A percentile compares a stretch with the other conserved stretches of the same genome.
Evolutionary conservation across 23 tunicate species (phyloP).

Genomic region (Ciona savignyi): DNA sequence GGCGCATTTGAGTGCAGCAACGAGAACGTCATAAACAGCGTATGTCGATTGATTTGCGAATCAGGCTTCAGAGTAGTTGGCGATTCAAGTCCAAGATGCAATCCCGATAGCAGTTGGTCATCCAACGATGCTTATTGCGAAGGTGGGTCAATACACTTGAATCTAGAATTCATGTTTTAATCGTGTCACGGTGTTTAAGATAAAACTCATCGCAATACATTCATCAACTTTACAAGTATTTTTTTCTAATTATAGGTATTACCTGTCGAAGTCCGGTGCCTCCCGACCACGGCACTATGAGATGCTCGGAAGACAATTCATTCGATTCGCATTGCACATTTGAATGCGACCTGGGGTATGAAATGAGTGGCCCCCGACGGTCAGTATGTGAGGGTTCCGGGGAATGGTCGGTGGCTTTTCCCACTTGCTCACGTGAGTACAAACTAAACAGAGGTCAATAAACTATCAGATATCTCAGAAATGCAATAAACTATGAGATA

Average conservation of each 20-base stretch:
- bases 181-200: too few relatives aligned
- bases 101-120: slow-evolving; percentile 36
- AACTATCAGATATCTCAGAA: too few relatives aligned
- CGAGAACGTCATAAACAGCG: slow-evolving; percentile 35
- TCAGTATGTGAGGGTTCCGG: slow-evolving; percentile 29
- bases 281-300: slow-evolving; percentile 15
- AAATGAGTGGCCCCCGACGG: slow-evolving; percentile 31
- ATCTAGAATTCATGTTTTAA: too few relatives aligned
- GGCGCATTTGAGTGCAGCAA: slow-evolving; percentile 48
- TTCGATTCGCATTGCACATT: slow-evolving; percentile 49
- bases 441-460: too few relatives aligned
- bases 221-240: too few relatives aligned
- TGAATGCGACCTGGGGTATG: slow-evolving; percentile 55
- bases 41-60: slow-evolving; percentile 50
- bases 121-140: slow-evolving; percentile 37
- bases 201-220: too few relatives aligned
- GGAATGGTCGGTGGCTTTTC: slow-evolving; percentile 40
- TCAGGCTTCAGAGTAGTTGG: slow-evolving; percentile 40
- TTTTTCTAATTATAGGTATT: slow-evolving; percentile 12
- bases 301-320: slow-evolving; percentile 37
- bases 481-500: too few relatives aligned
- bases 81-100: slow-evolving; percentile 28
- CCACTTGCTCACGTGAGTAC: slow-evolving; percentile 41
- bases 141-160: too few relatives aligned
- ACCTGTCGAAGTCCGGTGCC: slow-evolving; percentile 18